These are phyloP conservation scores for Lepidonotus clava DNA, from an alignment of 2,888 invertebrate genomes.

Conservation along the genomic window DNA sequence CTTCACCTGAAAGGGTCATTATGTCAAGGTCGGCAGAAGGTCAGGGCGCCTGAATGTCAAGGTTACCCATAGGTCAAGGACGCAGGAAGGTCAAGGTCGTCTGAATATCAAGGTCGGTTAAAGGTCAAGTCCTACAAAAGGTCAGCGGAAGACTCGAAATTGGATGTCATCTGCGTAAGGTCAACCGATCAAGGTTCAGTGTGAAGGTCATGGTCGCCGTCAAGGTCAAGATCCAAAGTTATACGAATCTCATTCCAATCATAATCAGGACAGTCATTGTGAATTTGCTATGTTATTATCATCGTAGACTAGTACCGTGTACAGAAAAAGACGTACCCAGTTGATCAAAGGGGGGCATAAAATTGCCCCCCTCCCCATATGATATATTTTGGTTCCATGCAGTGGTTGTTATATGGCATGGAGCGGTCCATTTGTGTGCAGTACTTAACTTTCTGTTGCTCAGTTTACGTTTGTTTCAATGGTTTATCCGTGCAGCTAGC, in stretches of 20 bases:
- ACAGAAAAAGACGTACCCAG: conserved; percentile 12
- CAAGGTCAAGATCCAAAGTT: conserved; percentile 11
- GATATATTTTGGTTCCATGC: conserved; percentile 8
- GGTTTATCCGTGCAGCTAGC: neutral
- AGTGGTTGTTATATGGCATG: neutral
- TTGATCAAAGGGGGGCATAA: too few relatives aligned
- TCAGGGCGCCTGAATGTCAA: too few relatives aligned
- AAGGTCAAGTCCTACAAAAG: neutral
- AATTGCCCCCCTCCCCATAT: too few relatives aligned
- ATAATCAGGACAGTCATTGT: conserved; percentile 14
- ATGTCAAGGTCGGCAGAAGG: too few relatives aligned
- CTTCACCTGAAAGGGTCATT: neutral
- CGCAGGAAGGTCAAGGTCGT: neutral
- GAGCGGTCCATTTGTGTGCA: neutral
- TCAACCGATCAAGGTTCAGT: too few relatives aligned
- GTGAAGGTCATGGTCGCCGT: conserved; percentile 18
- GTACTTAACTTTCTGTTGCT: neutral
- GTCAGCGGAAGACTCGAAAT: neutral
- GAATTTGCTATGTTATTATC: conserved; percentile 18
- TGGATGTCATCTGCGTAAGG: too few relatives aligned
- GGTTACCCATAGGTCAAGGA: too few relatives aligned
- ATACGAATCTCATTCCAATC: conserved; percentile 7
- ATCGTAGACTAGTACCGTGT: neutral
- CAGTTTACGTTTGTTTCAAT: neutral
- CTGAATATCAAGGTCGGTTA: too few relatives aligned